Conservation (phyloP, 2,888 invertebrate genomes). For the Eurytoma californica region DNA sequence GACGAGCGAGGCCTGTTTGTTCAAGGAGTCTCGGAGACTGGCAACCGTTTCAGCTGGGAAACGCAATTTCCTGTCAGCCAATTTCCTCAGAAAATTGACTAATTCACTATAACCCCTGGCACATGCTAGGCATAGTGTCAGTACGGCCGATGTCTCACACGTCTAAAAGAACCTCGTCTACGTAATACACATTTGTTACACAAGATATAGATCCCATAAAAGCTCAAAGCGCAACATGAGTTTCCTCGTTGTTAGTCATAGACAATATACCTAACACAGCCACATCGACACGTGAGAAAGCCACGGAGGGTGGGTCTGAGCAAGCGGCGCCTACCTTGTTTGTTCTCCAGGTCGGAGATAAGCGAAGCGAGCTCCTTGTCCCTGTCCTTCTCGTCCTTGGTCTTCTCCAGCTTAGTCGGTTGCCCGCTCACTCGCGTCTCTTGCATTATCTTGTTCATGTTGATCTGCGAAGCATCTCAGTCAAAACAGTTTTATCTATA, state of each 20-base stretch:
- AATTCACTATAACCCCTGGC: conserved; percentile 60
- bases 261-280: conserved; percentile 73
- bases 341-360: conserved; percentile 87
- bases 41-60: conserved; percentile 89
- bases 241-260: conserved; percentile 51
- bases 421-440: conserved; percentile 47
- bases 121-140: conserved; percentile 73
- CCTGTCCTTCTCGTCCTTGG: conserved; percentile 64
- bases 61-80: conserved; percentile 57
- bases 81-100: conserved; percentile 63
- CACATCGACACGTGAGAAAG: conserved; percentile 56
- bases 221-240: conserved; percentile 41
- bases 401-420: conserved; percentile 22
- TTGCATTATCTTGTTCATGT: conserved; percentile 62
- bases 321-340: conserved; percentile 82
- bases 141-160: conserved; percentile 73
- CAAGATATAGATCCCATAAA: conserved; percentile 13
- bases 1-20: conserved; percentile 94
- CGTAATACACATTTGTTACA: conserved; percentile 3
- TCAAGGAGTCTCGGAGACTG: conserved; percentile 92
- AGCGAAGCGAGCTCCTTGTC: conserved; percentile 77
- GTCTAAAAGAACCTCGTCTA: conserved; percentile 34
- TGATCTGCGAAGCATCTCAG: conserved; percentile 64
- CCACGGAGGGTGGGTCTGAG: conserved; percentile 1
- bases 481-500: not conserved